Percentiles rank a stretch among this genome's conserved stretches.
These are phyloP conservation scores for Staurois parvus DNA, from an alignment of 2,797 vertebrate genomes.

Conservation along the genomic window DNA sequence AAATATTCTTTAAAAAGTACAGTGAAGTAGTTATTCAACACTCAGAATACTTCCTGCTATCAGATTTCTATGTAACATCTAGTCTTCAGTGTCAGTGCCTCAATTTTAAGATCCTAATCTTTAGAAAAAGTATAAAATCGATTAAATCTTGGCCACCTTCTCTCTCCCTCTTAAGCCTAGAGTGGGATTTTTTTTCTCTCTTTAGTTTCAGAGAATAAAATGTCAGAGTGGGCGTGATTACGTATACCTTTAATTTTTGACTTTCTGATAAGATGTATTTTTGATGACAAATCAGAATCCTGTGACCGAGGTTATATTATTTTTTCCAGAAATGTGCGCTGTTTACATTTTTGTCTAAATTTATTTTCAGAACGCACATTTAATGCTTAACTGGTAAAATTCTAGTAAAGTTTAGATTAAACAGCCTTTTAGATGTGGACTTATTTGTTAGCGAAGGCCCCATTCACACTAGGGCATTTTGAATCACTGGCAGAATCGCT, in stretches of 20 bases:
- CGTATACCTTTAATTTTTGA: slow-evolving; percentile 75
- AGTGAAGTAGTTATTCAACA: background rate
- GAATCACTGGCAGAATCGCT: no score
- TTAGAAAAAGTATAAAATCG: slow-evolving; percentile 63
- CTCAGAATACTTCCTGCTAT: slow-evolving; percentile 65
- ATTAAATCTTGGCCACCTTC: slow-evolving; percentile 62
- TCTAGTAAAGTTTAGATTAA: slow-evolving; percentile 34
- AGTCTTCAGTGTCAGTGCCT: slow-evolving; percentile 70
- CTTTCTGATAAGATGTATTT: slow-evolving; percentile 50
- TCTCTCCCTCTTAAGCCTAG: slow-evolving; percentile 70
- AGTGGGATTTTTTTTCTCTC: slow-evolving; percentile 66
- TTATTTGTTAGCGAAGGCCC: no score
- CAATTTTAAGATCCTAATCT: slow-evolving; percentile 64
- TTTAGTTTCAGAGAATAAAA: slow-evolving; percentile 73
- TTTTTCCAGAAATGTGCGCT: slow-evolving; percentile 70
- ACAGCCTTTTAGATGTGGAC: no score
- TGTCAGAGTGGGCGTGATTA: slow-evolving; percentile 76
- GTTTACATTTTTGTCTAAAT: slow-evolving; percentile 39
- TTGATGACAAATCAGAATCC: slow-evolving; percentile 74
- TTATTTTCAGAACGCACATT: slow-evolving; percentile 25
- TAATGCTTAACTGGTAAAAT: slow-evolving; percentile 33
- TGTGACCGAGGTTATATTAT: slow-evolving; percentile 63
- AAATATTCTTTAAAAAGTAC: background rate
- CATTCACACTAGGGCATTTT: no score
- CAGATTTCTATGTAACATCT: slow-evolving; percentile 76